Percentiles rank a stretch among this genome's conserved stretches.
Conservation (phyloP, 2,113 vertebrate species). For the Loxodonta africana region DNA sequence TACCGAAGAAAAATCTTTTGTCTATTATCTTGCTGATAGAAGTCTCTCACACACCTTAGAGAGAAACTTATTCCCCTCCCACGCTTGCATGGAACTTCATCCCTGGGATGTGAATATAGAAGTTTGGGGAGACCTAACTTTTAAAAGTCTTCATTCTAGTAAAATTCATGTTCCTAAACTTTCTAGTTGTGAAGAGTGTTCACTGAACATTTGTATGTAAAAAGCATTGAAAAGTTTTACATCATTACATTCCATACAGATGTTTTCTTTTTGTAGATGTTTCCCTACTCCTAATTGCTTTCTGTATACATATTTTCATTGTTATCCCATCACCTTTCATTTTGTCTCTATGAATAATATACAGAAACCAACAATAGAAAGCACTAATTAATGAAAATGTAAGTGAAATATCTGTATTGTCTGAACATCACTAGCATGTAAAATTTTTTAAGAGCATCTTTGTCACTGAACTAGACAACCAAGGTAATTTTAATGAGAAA, state of each 20-base stretch:
- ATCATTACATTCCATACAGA: background rate
- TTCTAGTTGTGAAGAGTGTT: background rate
- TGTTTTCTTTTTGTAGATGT: background rate
- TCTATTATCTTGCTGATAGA: background rate
- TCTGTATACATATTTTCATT: slow-evolving; percentile 38
- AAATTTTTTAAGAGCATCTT: slow-evolving; percentile 82
- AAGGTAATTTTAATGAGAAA: slow-evolving; percentile 80
- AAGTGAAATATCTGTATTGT: slow-evolving; percentile 76
- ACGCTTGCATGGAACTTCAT: background rate
- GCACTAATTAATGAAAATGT: slow-evolving; percentile 85
- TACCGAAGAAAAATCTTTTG: background rate
- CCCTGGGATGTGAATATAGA: background rate
- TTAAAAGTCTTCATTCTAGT: background rate
- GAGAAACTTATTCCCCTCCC: background rate
- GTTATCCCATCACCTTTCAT: slow-evolving; percentile 66
- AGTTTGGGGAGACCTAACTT: background rate
- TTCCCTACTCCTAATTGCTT: slow-evolving; percentile 40
- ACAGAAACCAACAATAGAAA: slow-evolving; percentile 66
- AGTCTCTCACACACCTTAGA: background rate
- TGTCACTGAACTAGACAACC: slow-evolving; percentile 80
- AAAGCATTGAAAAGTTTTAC: slow-evolving; percentile 48
- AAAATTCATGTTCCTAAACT: background rate
- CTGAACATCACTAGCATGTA: slow-evolving; percentile 79
- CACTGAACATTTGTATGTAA: background rate
- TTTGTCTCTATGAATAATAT: slow-evolving; percentile 74